Conservation (phyloP, 1,140 invertebrate species). For the Drosophila nigrodunni region DNA sequence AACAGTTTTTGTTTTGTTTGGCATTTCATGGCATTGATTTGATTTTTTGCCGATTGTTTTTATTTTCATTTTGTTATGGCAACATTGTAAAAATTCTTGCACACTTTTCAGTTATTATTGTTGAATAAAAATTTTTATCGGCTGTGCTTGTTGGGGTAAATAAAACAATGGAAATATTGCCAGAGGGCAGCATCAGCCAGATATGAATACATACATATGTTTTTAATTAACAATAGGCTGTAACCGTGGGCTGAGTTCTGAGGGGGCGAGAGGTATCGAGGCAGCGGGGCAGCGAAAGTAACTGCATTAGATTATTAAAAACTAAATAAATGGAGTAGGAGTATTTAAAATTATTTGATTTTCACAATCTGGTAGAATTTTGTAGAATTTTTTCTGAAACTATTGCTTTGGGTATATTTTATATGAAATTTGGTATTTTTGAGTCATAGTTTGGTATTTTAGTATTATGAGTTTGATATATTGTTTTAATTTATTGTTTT, state of each 20-base stretch:
- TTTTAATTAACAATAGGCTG: constrained; percentile 63
- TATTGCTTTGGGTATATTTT: not conserved
- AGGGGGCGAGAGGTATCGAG: not conserved
- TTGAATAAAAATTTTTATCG: constrained; percentile 60
- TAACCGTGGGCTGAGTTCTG: not conserved
- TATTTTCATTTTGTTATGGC: constrained; percentile 29
- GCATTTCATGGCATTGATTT: constrained; percentile 57
- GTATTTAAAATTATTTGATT: too few relatives aligned
- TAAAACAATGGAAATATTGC: constrained; percentile 28
- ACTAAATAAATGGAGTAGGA: too few relatives aligned
- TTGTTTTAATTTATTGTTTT: not conserved
- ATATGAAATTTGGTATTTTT: not conserved
- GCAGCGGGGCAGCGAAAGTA: not conserved
- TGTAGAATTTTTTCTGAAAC: not conserved
- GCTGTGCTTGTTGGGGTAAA: constrained; percentile 33
- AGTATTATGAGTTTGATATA: not conserved
- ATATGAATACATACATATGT: constrained; percentile 46
- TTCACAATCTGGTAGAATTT: too few relatives aligned
- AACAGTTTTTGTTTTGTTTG: constrained; percentile 47
- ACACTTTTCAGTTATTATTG: constrained; percentile 41
- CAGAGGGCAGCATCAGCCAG: constrained; percentile 18
- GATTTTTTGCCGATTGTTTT: constrained; percentile 36
- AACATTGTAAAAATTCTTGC: constrained; percentile 48
- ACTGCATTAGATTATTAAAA: constrained; percentile 20
- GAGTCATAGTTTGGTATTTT: not conserved